Percentiles rank a stretch among this genome's conserved stretches.
Evolutionary conservation across 1,140 invertebrate species (phyloP).

Genomic region (Anadara kagoshimensis): DNA sequence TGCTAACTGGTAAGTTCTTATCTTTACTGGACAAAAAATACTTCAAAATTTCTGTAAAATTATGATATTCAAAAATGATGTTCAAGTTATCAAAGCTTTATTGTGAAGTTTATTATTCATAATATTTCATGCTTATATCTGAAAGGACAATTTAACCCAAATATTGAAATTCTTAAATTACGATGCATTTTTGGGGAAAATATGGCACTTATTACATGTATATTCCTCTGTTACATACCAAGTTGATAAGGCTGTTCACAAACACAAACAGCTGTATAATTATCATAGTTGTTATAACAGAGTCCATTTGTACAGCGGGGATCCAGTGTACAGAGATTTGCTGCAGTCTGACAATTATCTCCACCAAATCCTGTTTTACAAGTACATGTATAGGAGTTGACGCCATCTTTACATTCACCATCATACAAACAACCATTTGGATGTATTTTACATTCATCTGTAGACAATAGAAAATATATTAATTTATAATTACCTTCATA

Average conservation of each 20-base stretch:
- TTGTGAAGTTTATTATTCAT: no score
- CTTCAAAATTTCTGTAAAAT: no score
- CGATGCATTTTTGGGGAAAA: no score
- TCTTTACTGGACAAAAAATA: no score
- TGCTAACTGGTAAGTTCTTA: no score
- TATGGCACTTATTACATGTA: no score
- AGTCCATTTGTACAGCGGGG: constrained; percentile 33
- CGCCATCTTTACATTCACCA: constrained; percentile 36
- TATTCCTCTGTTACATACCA: not conserved
- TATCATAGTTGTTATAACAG: constrained; percentile 42
- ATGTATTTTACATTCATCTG: constrained; percentile 43
- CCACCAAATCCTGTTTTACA: constrained; percentile 35
- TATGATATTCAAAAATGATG: no score
- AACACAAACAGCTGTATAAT: constrained; percentile 20
- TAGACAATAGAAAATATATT: constrained; percentile 9
- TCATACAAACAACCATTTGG: constrained; percentile 41
- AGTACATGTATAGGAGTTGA: constrained; percentile 31
- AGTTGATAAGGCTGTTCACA: constrained; percentile 39
- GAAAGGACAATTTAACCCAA: no score
- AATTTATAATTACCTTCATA: not conserved
- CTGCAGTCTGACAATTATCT: constrained; percentile 17
- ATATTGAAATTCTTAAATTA: no score
- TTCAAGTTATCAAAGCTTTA: no score
- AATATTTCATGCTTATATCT: no score
- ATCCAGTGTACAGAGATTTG: constrained; percentile 14